A percentile compares a stretch with the other conserved stretches of the same genome.
Conservation (phyloP, 2,888 invertebrate genomes). For the Mactromeris polynyma region DNA sequence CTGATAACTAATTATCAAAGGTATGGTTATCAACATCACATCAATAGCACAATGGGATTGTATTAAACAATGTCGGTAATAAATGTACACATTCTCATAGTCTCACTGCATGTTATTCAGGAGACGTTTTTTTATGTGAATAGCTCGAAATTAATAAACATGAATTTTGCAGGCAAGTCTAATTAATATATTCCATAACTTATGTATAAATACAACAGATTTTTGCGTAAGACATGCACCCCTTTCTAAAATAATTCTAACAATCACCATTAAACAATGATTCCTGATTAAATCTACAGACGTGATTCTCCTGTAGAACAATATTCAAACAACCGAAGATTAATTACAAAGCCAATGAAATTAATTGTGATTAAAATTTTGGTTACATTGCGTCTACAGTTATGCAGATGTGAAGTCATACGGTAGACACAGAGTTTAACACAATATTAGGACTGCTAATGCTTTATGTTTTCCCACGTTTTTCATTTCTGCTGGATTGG, state of each 20-base stretch:
- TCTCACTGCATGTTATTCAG: too few species aligned
- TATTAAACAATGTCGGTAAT: too few species aligned
- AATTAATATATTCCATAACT: too few species aligned
- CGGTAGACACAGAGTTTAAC: not conserved
- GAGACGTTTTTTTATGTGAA: too few species aligned
- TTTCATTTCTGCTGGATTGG: not conserved
- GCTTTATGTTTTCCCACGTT: too few species aligned
- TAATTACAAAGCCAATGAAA: slow-evolving; percentile 12
- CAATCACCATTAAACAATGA: not conserved
- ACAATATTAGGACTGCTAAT: not conserved
- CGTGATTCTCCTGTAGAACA: not conserved
- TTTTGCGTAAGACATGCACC: not conserved
- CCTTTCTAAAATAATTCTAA: not conserved
- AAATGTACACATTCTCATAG: too few species aligned
- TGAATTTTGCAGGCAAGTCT: too few species aligned
- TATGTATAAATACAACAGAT: too few species aligned
- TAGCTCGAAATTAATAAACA: too few species aligned
- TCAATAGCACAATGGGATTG: too few species aligned
- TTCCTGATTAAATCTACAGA: not conserved
- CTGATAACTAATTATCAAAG: too few species aligned
- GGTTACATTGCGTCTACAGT: not conserved
- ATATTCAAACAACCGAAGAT: not conserved
- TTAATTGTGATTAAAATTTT: not conserved
- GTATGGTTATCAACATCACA: too few species aligned
- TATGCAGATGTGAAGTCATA: not conserved